A percentile compares a stretch with the other conserved stretches of the same genome.
Evolutionary conservation across 1,140 invertebrate genomes (phyloP).

Genomic region (Eurosta solidaginis): DNA sequence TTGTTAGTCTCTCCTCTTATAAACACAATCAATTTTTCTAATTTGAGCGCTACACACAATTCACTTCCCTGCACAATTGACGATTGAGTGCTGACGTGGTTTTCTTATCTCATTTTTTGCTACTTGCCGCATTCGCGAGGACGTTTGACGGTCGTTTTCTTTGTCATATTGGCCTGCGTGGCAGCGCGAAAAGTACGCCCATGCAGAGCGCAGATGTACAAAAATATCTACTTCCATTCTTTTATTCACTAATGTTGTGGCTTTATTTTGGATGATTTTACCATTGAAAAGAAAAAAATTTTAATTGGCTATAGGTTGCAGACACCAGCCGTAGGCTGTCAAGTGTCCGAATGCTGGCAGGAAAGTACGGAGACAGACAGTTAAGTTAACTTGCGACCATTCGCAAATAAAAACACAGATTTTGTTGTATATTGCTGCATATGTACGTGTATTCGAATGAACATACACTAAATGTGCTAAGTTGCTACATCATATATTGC

Average conservation of each 20-base stretch:
- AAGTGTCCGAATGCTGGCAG: neutral
- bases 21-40: too few species aligned
- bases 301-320: neutral
- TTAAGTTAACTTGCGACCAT: constrained; percentile 9
- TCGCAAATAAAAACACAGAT: neutral
- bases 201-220: neutral
- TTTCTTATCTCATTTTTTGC: too few species aligned
- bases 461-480: neutral
- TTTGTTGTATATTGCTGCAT: neutral
- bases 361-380: neutral
- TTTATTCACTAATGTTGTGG: neutral
- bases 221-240: neutral
- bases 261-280: neutral
- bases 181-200: constrained; percentile 14
- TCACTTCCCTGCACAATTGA: neutral
- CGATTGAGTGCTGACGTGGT: neutral
- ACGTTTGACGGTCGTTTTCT: constrained; percentile 18
- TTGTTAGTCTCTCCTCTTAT: too few species aligned
- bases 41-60: neutral
- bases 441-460: neutral
- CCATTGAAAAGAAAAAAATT: neutral
- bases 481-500: too few species aligned
- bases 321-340: neutral
- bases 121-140: constrained; percentile 21
- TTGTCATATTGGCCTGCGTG: neutral